These are phyloP conservation scores for Trypoxylus dichotomus DNA, from an alignment of 1,140 invertebrate species.

Conservation along the genomic window DNA sequence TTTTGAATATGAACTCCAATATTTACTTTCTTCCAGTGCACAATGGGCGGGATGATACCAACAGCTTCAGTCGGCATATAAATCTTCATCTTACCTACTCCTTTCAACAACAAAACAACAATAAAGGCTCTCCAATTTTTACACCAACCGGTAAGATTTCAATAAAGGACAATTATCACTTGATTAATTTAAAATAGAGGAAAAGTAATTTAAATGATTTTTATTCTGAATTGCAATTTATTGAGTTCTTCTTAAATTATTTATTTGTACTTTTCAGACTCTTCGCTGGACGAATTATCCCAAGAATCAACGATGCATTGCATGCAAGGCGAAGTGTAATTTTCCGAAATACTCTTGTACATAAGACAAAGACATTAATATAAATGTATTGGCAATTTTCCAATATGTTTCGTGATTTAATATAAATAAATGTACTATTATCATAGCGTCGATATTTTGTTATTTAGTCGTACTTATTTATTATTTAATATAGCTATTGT, in stretches of 20 bases:
- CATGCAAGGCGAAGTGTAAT: slow-evolving; percentile 75
- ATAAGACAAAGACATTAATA: slow-evolving; percentile 18
- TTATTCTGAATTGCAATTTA: too few species aligned
- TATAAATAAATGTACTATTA: slow-evolving; percentile 45
- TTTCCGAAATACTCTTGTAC: neutral
- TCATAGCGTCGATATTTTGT: slow-evolving; percentile 43
- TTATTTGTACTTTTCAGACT: slow-evolving; percentile 68
- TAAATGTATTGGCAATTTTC: slow-evolving; percentile 37
- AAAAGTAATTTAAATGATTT: too few species aligned
- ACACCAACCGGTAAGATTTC: slow-evolving; percentile 51
- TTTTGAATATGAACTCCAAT: neutral
- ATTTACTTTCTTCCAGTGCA: slow-evolving; percentile 53
- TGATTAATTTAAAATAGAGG: too few species aligned
- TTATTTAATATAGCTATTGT: slow-evolving; percentile 39
- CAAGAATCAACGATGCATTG: slow-evolving; percentile 79
- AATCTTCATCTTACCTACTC: slow-evolving; percentile 82
- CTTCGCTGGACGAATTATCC: slow-evolving; percentile 78
- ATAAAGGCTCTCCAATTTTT: slow-evolving; percentile 56
- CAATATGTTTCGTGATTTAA: slow-evolving; percentile 47
- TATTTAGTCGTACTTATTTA: slow-evolving; percentile 48
- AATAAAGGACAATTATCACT: neutral
- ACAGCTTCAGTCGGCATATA: slow-evolving; percentile 72
- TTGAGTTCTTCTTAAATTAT: too few species aligned
- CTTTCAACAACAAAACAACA: slow-evolving; percentile 71
- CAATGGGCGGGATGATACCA: slow-evolving; percentile 54